Conservation (phyloP, 2,888 invertebrate genomes). For the Scrobipalpa atriplicella region DNA sequence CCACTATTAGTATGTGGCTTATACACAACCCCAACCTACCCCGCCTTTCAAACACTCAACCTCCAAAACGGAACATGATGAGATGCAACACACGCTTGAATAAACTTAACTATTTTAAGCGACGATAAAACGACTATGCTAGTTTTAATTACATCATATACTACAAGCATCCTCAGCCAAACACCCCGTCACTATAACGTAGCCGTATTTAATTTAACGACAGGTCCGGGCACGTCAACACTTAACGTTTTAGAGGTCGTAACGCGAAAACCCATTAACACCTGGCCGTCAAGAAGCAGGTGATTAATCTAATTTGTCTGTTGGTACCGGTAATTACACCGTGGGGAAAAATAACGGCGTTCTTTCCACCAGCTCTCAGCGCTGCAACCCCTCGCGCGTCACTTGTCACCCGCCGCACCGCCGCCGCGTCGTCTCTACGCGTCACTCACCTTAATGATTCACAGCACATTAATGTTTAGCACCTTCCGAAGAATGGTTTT, state of each 20-base stretch:
- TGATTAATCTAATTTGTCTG: conserved; percentile 75
- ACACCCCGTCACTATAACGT: conserved; percentile 21
- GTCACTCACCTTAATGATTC: conserved; percentile 57
- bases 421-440: conserved; percentile 40
- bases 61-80: not conserved
- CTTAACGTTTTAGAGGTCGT: conserved; percentile 57
- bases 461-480: conserved; percentile 55
- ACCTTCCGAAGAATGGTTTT: conserved; percentile 38
- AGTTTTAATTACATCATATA: conserved; percentile 8
- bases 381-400: conserved; percentile 18
- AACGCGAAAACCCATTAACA: conserved; percentile 68
- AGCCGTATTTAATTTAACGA: conserved; percentile 50
- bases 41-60: conserved; percentile 2
- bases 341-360: conserved; percentile 51
- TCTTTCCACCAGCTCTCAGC: conserved; percentile 40
- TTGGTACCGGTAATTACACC: conserved; percentile 65
- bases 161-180: conserved; percentile 8
- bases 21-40: not conserved
- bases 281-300: conserved; percentile 66
- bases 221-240: conserved; percentile 48
- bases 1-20: conserved; percentile 10
- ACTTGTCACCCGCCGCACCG: conserved; percentile 29
- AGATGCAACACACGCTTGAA: not conserved
- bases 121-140: not conserved
- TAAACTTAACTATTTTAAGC: conserved; percentile 15